Base-by-base conservation (phyloP, 2,888 invertebrate genomes). In the Schrankia costaestrigalis region DNA sequence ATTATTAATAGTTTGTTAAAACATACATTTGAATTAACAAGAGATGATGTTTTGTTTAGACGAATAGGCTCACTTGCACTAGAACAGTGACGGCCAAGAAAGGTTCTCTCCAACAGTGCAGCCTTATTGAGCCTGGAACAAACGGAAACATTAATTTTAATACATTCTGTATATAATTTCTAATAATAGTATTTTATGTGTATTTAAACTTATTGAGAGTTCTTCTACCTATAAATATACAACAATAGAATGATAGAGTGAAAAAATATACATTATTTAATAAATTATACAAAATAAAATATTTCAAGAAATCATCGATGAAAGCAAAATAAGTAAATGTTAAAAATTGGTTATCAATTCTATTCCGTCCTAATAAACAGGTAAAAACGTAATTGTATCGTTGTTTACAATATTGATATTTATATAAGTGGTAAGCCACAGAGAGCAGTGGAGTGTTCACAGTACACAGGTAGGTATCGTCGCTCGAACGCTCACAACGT, bases 91-190 rank as follows among this genome's bases (percentile, higher is more conserved):
- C 56, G 3, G 77, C 78, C 42, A 84, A 35, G 42, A 81, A 70
- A 1, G 81, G 59, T 41, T 76, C 78, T 44, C 75, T 67, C 85
- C 84, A 87, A 51, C 85, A 81, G 11, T 72, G 70, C 2, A 76
- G 53, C 42, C 62, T 63, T 55, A 57, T 70, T 29, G 80, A 65
- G 56, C 84, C 86, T 86, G 69, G 1, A 84, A 84, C 80, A 85
- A 84, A 35, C 23, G 41, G 37, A 56, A 4, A 26, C 3, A 5
- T 1, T 17, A 1, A 8, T 21, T 29, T 12, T 7, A 13, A 2
- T n/a, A n/a, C n/a, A n/a, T n/a, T n/a, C n/a, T n/a, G n/a, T n/a
- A n/a, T n/a, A n/a, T n/a, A n/a, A n/a, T n/a, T n/a, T n/a, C n/a
- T n/a, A n/a, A n/a, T n/a, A n/a, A n/a, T n/a, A n/a, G n/a, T n/a